These are phyloP conservation scores for Bilobella aurantiaca DNA, from an alignment of 1,140 invertebrate genomes.

Conservation along the genomic window DNA sequence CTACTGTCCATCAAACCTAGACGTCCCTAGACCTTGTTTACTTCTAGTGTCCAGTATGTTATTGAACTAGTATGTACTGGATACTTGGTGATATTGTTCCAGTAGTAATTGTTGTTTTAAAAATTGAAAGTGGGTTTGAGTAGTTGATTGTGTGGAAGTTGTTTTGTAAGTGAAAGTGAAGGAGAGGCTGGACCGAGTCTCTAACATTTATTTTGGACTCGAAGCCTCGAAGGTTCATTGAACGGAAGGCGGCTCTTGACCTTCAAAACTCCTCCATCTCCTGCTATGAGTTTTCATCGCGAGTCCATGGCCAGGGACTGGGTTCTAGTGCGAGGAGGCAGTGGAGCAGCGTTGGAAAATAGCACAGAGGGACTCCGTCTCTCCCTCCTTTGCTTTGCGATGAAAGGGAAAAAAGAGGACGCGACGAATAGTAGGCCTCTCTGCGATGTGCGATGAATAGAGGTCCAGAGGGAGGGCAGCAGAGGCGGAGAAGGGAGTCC, in stretches of 20 bases:
- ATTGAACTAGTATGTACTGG: not conserved
- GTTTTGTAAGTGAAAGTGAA: not conserved
- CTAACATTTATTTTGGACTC: slow-evolving; percentile 25
- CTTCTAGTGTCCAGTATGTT: no score
- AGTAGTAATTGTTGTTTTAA: not conserved
- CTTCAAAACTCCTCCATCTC: slow-evolving; percentile 8
- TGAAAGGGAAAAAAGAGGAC: no score
- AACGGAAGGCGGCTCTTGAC: slow-evolving; percentile 5
- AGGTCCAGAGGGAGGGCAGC: not conserved
- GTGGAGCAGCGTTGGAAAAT: no score
- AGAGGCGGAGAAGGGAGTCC: not conserved
- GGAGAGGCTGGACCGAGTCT: not conserved
- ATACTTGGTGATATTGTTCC: not conserved
- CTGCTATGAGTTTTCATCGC: no score
- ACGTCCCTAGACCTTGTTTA: no score
- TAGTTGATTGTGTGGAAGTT: not conserved
- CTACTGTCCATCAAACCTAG: no score
- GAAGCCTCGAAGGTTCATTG: slow-evolving; percentile 26
- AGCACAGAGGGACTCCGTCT: no score
- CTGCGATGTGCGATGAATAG: not conserved
- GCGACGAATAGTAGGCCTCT: no score
- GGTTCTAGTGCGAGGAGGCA: no score
- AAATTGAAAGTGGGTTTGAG: not conserved
- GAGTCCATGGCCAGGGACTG: no score
- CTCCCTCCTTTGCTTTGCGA: not conserved